phyloP scores from a whole-genome alignment of 2,797 vertebrate genomes.

The Chelidonichthys spinosus region DNA sequence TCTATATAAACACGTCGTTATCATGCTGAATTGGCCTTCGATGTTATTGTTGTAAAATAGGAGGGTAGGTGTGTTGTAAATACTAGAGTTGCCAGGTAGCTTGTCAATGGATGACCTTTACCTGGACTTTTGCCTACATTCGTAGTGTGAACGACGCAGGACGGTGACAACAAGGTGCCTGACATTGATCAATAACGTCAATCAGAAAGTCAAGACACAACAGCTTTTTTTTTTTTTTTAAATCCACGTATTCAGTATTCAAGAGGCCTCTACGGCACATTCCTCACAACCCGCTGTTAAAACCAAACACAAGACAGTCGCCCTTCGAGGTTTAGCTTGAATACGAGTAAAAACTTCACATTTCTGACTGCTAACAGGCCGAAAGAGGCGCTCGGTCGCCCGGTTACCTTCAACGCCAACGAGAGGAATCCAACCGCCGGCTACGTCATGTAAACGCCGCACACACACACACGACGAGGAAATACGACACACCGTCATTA shows the following conservation, averaged over 20 bases:
- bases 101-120: conserved; percentile 70
- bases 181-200: conserved; percentile 8
- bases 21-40: no score
- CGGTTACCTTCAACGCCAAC: neutral
- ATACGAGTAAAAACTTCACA: neutral
- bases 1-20: no score
- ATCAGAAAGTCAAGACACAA: neutral
- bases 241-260: neutral
- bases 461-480: conserved; percentile 4
- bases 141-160: neutral
- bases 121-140: conserved; percentile 69
- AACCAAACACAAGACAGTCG: accelerated
- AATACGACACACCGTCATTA: neutral
- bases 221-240: neutral
- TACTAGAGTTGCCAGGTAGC: neutral
- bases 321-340: neutral
- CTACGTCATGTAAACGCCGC: conserved; percentile 25
- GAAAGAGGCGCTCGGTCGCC: neutral
- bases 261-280: neutral
- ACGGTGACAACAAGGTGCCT: neutral
- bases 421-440: neutral
- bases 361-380: conserved; percentile 13
- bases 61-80: neutral
- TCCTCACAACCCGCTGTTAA: neutral
- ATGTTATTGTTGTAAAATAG: neutral